Evolutionary conservation across 2,113 vertebrate species (phyloP).

Genomic region (Cyanistes caeruleus): DNA sequence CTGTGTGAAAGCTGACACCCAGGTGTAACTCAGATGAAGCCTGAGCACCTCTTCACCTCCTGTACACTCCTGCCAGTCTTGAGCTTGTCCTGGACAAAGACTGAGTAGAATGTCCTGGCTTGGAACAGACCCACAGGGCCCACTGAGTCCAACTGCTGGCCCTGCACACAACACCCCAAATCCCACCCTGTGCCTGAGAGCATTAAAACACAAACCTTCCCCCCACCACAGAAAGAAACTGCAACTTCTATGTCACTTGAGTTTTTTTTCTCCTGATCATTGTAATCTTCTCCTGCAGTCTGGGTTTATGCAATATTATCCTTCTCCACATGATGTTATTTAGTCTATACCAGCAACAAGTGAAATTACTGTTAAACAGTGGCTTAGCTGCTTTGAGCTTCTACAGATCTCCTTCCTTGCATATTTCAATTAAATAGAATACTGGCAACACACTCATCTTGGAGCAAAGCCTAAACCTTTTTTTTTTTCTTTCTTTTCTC

Average conservation of each 20-base stretch:
- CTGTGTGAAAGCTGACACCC: background rate
- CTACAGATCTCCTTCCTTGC: background rate
- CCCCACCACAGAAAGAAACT: background rate
- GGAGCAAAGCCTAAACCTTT: background rate
- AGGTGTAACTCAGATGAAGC: background rate
- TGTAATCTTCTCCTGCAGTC: background rate
- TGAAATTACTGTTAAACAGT: background rate
- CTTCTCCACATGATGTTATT: background rate
- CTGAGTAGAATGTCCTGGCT: accelerated
- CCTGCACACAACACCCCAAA: background rate
- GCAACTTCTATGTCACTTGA: background rate
- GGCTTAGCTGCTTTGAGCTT: background rate
- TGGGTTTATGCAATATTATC: background rate
- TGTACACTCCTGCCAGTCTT: background rate
- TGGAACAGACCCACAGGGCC: background rate
- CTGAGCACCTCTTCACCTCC: background rate
- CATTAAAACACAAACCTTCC: background rate
- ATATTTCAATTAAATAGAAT: background rate
- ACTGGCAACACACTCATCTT: background rate
- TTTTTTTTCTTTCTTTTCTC: too few species aligned
- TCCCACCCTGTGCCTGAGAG: background rate
- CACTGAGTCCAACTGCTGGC: background rate
- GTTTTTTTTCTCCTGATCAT: background rate
- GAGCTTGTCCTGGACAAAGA: background rate
- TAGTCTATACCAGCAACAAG: background rate